phyloP scores from a whole-genome alignment of 2,113 vertebrate genomes.

The Mormyrus iriodes region DNA sequence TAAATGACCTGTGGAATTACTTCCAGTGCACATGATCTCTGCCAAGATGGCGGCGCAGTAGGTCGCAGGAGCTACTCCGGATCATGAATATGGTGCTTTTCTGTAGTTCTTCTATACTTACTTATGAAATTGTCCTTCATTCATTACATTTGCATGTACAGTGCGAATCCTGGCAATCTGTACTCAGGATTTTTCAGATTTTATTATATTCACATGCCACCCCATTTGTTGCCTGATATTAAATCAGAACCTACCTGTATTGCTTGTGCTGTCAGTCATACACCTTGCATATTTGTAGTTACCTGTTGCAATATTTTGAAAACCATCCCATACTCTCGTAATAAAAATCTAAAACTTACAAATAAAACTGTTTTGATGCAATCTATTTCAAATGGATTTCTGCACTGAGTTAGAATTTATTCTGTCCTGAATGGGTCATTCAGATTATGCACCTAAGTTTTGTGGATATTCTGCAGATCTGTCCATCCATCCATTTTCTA shows the following conservation, averaged over 20 bases:
- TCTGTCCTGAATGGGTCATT: not conserved
- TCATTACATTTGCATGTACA: not conserved
- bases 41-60: no score
- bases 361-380: not conserved
- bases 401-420: not conserved
- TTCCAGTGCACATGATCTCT: not conserved
- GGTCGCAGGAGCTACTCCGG: no score
- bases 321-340: no score
- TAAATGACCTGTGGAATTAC: constrained; percentile 8
- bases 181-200: not conserved
- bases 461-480: no score
- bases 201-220: not conserved
- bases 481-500: no score
- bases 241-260: not conserved
- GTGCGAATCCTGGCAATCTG: not conserved
- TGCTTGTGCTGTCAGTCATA: not conserved
- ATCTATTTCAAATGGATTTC: not conserved
- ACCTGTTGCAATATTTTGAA: not conserved
- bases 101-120: no score
- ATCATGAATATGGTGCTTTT: no score
- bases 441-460: no score
- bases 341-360: not conserved
- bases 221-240: not conserved
- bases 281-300: not conserved
- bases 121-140: not conserved